Evolutionary conservation across 35 echinoderm and acorn worm species (phyloP).

Genomic region (Lytechinus variegatus): DNA sequence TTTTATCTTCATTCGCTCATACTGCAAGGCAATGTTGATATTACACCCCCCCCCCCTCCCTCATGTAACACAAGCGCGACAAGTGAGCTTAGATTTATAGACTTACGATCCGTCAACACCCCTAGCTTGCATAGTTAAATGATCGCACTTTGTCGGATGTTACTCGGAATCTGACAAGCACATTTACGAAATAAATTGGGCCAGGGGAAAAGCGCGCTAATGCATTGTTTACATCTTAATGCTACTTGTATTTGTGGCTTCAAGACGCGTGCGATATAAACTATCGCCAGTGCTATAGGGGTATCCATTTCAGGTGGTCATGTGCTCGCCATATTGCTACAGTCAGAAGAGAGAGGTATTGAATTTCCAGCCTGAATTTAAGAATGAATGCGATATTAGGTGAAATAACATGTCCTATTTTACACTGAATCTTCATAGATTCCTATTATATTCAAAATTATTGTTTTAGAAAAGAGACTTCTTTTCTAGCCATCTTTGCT

Average conservation of each 20-base stretch:
- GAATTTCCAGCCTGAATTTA: background rate
- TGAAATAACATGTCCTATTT: background rate
- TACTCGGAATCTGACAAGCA: slow-evolving; percentile 31
- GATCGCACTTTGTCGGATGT: background rate
- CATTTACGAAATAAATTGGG: slow-evolving; percentile 50
- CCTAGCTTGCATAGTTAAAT: background rate
- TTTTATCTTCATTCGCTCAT: background rate
- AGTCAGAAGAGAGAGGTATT: background rate
- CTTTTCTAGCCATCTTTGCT: background rate
- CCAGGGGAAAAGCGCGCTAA: slow-evolving; percentile 34
- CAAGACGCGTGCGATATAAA: slow-evolving; percentile 28
- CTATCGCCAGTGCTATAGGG: slow-evolving; percentile 27
- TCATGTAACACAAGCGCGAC: background rate
- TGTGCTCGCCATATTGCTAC: slow-evolving; percentile 2
- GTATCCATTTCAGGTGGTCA: background rate
- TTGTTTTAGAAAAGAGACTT: background rate
- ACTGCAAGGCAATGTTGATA: background rate
- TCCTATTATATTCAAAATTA: background rate
- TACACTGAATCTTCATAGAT: background rate
- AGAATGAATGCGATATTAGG: background rate
- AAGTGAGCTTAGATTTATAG: background rate
- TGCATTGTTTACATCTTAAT: slow-evolving; percentile 52
- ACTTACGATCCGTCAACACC: background rate
- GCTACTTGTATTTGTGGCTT: slow-evolving; percentile 36
- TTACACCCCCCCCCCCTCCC: background rate